Evolutionary conservation across 2,113 vertebrate species (phyloP).

Genomic region (Hyla sarda): DNA sequence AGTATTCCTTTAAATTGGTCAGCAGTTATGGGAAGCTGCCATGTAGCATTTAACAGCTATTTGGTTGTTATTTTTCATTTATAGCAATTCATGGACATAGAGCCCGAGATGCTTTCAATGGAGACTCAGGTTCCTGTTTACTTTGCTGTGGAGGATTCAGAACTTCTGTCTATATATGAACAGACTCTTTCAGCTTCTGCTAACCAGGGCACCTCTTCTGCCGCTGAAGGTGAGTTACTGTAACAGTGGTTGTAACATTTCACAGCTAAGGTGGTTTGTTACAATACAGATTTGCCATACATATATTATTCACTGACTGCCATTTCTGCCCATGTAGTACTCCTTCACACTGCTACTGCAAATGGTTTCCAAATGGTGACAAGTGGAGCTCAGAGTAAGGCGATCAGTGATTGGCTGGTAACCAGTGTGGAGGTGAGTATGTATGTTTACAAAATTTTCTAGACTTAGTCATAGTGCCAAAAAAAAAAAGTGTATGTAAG

Average conservation of each 20-base stretch:
- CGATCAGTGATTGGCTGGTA: constrained; percentile 94
- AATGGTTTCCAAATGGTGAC: constrained; percentile 99
- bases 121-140: constrained; percentile 96
- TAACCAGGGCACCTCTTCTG: constrained; percentile 87
- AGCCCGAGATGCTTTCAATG: constrained; percentile 95
- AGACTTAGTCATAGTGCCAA: too few species aligned
- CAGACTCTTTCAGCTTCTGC: constrained; percentile 91
- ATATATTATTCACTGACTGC: background rate
- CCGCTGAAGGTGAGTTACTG: constrained; percentile 86
- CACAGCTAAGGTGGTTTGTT: too few species aligned
- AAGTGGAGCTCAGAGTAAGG: constrained; percentile 95
- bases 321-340: constrained; percentile 72
- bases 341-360: constrained; percentile 94
- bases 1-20: too few species aligned
- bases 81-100: constrained; percentile 97
- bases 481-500: too few species aligned
- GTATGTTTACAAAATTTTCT: background rate
- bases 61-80: background rate
- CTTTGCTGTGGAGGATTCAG: constrained; percentile 94
- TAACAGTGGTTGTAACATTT: too few species aligned
- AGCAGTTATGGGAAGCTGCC: background rate
- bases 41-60: background rate
- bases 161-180: constrained; percentile 93
- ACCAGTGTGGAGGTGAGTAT: constrained; percentile 94
- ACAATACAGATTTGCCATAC: too few species aligned